phyloP scores from a whole-genome alignment of 1,140 invertebrate genomes.

The Orussus abietinus region DNA sequence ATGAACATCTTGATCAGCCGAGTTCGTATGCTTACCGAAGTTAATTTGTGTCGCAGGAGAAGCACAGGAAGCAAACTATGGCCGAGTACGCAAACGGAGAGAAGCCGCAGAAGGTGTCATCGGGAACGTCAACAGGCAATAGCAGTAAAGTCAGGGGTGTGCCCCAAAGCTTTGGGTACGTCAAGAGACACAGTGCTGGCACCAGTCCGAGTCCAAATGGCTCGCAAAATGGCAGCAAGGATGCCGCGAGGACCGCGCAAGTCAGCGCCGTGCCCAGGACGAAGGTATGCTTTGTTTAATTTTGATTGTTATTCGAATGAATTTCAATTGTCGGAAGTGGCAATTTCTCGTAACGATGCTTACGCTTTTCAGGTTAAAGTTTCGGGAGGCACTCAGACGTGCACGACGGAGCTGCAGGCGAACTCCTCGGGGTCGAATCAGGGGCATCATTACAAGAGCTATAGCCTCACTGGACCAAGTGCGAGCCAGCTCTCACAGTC shows the following conservation, averaged over 20 bases:
- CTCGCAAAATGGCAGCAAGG: conserved; percentile 53
- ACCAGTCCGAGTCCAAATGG: conserved; percentile 51
- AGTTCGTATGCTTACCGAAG: too few relatives aligned
- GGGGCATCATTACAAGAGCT: conserved; percentile 65
- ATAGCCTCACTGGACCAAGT: conserved; percentile 74
- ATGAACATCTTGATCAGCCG: too few relatives aligned
- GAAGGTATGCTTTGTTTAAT: conserved; percentile 50
- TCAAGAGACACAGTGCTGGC: conserved; percentile 69
- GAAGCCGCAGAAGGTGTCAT: conserved; percentile 47
- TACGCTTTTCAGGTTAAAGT: conserved; percentile 61
- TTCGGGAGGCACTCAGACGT: conserved; percentile 83
- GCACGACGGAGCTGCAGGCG: conserved; percentile 69
- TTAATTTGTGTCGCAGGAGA: too few relatives aligned
- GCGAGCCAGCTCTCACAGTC: conserved; percentile 81
- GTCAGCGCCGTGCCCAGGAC: conserved; percentile 78
- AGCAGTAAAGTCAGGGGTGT: conserved; percentile 64
- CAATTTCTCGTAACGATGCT: conserved; percentile 1
- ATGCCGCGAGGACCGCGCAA: conserved; percentile 66
- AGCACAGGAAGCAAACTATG: conserved; percentile 48
- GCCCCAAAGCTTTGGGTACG: conserved; percentile 76
- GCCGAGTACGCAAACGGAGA: conserved; percentile 47
- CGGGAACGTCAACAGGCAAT: conserved; percentile 48
- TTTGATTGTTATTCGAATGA: conserved; percentile 2
- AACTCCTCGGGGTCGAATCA: conserved; percentile 40
- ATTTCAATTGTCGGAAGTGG: neutral